Evolutionary conservation across 2,113 vertebrate genomes (phyloP).

Genomic region (Nothobranchius furzeri): DNA sequence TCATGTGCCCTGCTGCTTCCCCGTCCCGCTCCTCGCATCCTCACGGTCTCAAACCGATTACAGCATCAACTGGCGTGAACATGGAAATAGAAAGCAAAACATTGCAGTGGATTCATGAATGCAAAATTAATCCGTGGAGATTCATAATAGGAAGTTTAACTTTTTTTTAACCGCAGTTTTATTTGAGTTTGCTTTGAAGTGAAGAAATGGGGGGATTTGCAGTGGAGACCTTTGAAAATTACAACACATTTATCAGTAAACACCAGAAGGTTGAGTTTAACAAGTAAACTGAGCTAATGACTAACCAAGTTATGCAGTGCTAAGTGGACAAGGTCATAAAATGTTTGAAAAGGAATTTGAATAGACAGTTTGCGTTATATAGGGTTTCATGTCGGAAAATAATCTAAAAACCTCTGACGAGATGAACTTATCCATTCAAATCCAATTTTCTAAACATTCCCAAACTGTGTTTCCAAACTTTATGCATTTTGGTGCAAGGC

Average conservation of each 20-base stretch:
- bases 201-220: background rate
- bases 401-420: no score
- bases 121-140: constrained; percentile 56
- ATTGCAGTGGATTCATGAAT: constrained; percentile 45
- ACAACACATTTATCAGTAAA: constrained; percentile 5
- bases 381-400: no score
- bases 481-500: background rate
- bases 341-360: background rate
- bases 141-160: constrained; percentile 53
- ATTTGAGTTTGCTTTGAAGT: constrained; percentile 38
- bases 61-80: constrained; percentile 60
- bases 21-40: constrained; percentile 55
- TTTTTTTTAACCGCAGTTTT: constrained; percentile 35
- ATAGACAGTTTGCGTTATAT: no score
- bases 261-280: constrained; percentile 10
- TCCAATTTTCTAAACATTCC: no score
- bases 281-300: background rate
- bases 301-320: background rate
- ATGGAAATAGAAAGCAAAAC: constrained; percentile 56
- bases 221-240: background rate
- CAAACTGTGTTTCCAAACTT: no score
- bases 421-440: no score
- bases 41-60: constrained; percentile 59
- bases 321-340: background rate
- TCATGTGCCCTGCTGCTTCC: constrained; percentile 57